Evolutionary conservation across 2,113 vertebrate species (phyloP).

Genomic region (Ailuropoda melanoleuca): DNA sequence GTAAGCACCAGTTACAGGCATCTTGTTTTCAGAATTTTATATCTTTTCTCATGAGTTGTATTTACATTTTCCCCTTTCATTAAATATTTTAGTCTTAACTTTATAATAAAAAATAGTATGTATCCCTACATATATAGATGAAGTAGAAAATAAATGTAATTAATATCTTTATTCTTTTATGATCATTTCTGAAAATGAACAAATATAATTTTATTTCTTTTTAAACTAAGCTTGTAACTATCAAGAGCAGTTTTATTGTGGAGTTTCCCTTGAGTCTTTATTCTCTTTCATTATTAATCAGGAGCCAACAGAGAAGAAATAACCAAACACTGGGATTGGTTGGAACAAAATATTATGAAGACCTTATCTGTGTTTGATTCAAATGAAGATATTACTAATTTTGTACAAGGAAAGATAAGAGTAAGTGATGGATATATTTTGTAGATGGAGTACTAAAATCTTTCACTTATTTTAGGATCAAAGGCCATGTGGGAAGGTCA

Average conservation of each 20-base stretch:
- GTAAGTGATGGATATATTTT: conserved; percentile 85
- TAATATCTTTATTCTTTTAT: conserved; percentile 30
- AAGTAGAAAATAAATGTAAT: conserved; percentile 42
- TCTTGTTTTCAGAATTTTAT: conserved; percentile 51
- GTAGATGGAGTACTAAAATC: background rate
- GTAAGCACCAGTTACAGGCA: background rate
- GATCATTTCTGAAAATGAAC: conserved; percentile 15
- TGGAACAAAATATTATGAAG: conserved; percentile 96
- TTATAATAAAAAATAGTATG: conserved; percentile 36
- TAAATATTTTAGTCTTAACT: conserved; percentile 21
- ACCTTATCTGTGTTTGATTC: conserved; percentile 97
- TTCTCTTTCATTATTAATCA: conserved; percentile 74
- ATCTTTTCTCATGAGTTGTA: conserved; percentile 26
- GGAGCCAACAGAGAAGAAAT: conserved; percentile 96
- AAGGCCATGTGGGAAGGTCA: background rate
- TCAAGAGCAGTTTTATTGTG: conserved; percentile 44
- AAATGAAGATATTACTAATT: conserved; percentile 97
- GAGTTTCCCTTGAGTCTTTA: conserved; percentile 55
- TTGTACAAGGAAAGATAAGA: conserved; percentile 98
- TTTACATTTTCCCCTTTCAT: conserved; percentile 32
- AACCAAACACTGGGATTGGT: conserved; percentile 95
- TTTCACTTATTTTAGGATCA: background rate
- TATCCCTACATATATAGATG: background rate
- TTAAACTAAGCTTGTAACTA: conserved; percentile 35
- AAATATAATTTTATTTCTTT: conserved; percentile 15